Percentiles rank a stretch among this genome's conserved stretches.
Conservation (phyloP, 2,888 invertebrate genomes). For the Meta bourneti region DNA sequence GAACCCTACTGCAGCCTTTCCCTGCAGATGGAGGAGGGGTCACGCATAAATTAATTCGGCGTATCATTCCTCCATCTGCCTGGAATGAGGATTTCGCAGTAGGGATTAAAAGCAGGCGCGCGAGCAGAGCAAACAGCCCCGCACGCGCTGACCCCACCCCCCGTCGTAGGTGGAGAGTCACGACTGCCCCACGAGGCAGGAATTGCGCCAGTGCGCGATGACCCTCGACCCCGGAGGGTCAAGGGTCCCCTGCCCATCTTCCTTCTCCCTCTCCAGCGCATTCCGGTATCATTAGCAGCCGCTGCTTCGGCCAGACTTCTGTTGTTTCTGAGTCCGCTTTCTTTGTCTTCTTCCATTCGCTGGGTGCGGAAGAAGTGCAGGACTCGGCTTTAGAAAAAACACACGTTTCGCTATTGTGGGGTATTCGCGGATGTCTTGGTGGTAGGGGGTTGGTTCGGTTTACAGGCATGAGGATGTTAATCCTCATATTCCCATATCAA, state of each 20-base stretch:
- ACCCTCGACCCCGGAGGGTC: slow-evolving; percentile 15
- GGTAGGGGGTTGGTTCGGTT: no score
- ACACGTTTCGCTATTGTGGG: no score
- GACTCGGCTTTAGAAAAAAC: no score
- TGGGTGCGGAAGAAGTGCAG: no score
- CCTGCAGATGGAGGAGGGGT: neutral
- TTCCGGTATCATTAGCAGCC: slow-evolving; percentile 44
- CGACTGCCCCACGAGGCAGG: slow-evolving; percentile 66
- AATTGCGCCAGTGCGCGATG: slow-evolving; percentile 68
- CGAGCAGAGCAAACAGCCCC: slow-evolving; percentile 46
- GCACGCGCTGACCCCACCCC: slow-evolving; percentile 53
- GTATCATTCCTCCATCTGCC: neutral
- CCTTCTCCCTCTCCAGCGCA: slow-evolving; percentile 43
- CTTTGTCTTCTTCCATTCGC: neutral
- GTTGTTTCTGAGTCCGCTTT: neutral
- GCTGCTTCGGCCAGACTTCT: neutral
- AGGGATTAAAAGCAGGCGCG: neutral
- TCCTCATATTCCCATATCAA: no score
- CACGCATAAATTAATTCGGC: neutral
- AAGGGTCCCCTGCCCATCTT: slow-evolving; percentile 15
- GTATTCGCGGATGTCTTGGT: no score
- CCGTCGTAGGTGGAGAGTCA: slow-evolving; percentile 73
- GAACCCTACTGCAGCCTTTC: no score
- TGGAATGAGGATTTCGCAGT: no score
- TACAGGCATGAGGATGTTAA: no score